Conservation (phyloP, 2,888 invertebrate genomes). For the Troides oblongomaculatus region DNA sequence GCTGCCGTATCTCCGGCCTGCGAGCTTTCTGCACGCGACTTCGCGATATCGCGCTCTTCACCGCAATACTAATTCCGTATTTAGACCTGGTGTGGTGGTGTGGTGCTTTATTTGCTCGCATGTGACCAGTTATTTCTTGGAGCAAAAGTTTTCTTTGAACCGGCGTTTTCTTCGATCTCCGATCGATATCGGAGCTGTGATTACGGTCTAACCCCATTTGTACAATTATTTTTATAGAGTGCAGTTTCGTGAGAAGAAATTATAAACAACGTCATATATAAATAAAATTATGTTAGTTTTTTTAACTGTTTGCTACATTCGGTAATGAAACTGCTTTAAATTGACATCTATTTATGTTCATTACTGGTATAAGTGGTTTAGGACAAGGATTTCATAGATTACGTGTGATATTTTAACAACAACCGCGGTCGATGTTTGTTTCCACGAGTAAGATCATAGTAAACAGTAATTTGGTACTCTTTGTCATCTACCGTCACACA, state of each 20-base stretch:
- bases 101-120: neutral
- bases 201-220: slow-evolving; percentile 22
- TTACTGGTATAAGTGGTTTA: too few species aligned
- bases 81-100: slow-evolving; percentile 34
- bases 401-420: too few species aligned
- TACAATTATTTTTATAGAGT: slow-evolving; percentile 1
- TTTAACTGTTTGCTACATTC: too few species aligned
- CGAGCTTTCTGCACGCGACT: slow-evolving; percentile 53
- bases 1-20: slow-evolving; percentile 39
- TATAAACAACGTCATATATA: neutral
- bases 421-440: too few species aligned
- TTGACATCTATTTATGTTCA: too few species aligned
- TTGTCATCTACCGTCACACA: too few species aligned
- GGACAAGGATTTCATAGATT: too few species aligned
- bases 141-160: neutral
- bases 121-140: slow-evolving; percentile 8
- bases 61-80: slow-evolving; percentile 38
- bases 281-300: neutral
- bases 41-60: slow-evolving; percentile 49
- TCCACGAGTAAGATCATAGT: too few species aligned
- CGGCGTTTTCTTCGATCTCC: slow-evolving; percentile 5
- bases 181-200: slow-evolving; percentile 9
- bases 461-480: too few species aligned
- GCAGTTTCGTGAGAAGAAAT: neutral
- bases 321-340: too few species aligned